Conservation (phyloP, 1,140 invertebrate species). For the Meteorus sp. region DNA sequence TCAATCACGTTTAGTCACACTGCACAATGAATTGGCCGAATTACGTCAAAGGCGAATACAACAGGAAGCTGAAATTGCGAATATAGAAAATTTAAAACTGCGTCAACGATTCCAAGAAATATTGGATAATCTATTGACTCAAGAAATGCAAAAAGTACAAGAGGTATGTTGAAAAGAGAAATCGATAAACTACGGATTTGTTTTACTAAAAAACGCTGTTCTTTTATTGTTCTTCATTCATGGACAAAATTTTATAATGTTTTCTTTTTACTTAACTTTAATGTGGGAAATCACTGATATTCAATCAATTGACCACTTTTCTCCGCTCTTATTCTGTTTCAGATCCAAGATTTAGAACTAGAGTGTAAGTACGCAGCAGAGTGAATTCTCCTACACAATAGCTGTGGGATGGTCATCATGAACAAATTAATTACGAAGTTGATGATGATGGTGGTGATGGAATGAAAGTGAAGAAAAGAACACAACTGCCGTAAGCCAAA, state of each 20-base stretch:
- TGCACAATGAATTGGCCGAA: slow-evolving; percentile 72
- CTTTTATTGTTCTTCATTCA: background rate
- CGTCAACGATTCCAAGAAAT: slow-evolving; percentile 80
- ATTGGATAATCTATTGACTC: slow-evolving; percentile 74
- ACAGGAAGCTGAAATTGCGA: slow-evolving; percentile 81
- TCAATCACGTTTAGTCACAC: slow-evolving; percentile 48
- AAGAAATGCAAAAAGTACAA: slow-evolving; percentile 79
- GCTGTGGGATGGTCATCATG: too few species aligned
- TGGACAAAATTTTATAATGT: background rate
- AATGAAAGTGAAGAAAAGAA: slow-evolving; percentile 8
- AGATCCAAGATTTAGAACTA: slow-evolving; percentile 24
- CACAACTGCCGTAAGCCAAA: background rate
- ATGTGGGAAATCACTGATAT: too few species aligned
- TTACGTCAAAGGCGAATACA: slow-evolving; percentile 71
- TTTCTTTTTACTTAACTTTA: background rate
- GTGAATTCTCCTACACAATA: slow-evolving; percentile 5
- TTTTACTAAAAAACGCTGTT: slow-evolving; percentile 7
- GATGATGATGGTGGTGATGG: background rate
- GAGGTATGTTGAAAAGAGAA: slow-evolving; percentile 61
- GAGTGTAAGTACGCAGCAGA: slow-evolving; percentile 14
- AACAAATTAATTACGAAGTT: too few species aligned
- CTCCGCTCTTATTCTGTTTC: slow-evolving; percentile 6
- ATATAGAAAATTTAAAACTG: slow-evolving; percentile 83
- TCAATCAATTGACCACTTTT: slow-evolving; percentile 1
- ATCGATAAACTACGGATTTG: slow-evolving; percentile 3